Conservation (phyloP, 2,113 vertebrate genomes). For the Channa argus region DNA sequence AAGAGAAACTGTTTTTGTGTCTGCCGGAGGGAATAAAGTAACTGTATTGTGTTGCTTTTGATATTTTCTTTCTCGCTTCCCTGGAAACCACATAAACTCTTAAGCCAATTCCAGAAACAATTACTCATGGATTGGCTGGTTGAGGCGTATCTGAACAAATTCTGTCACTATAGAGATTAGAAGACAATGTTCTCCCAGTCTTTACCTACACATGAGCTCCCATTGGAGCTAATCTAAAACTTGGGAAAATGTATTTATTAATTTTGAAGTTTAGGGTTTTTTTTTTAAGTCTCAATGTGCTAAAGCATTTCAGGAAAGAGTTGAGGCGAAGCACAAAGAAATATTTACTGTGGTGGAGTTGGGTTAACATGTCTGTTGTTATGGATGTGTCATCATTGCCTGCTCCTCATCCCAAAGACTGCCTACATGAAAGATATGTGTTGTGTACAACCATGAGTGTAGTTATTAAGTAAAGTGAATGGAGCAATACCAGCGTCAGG, state of each 20-base stretch:
- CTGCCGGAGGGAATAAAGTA: slow-evolving; percentile 53
- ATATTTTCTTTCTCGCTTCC: slow-evolving; percentile 14
- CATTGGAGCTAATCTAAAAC: not conserved
- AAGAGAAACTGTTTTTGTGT: slow-evolving; percentile 32
- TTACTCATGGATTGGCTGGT: slow-evolving; percentile 42
- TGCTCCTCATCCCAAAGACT: slow-evolving; percentile 3
- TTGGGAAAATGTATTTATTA: not conserved
- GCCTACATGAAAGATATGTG: not conserved
- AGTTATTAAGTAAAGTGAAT: not conserved
- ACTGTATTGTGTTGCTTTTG: slow-evolving; percentile 52
- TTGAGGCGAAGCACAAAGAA: not conserved
- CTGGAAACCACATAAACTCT: slow-evolving; percentile 32
- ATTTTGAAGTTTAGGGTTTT: not conserved
- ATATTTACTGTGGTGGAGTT: slow-evolving; percentile 33
- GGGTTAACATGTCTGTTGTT: slow-evolving; percentile 8
- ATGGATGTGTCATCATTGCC: not conserved
- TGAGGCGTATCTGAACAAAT: slow-evolving; percentile 13
- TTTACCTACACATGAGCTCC: not conserved
- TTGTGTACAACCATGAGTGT: not conserved
- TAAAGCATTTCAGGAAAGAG: not conserved
- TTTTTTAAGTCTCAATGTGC: not conserved
- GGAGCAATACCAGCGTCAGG: not conserved
- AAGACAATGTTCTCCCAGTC: not conserved
- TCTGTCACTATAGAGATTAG: slow-evolving; percentile 15
- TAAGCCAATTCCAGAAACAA: slow-evolving; percentile 39